phyloP scores from a whole-genome alignment of 2,888 invertebrate species.

The Cetonia aurata region DNA sequence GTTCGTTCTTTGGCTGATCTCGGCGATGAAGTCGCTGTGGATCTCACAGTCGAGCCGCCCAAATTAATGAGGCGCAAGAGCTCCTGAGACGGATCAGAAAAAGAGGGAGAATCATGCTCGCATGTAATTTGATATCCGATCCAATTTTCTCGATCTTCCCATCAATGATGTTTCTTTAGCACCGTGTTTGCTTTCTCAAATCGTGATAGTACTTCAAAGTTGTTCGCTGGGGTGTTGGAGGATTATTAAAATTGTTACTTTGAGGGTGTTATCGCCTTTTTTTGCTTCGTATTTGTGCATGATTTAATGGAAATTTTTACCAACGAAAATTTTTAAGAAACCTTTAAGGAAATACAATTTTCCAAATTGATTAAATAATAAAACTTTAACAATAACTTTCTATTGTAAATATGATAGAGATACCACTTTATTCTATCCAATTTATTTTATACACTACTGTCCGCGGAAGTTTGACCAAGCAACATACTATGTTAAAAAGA shows the following conservation, averaged over 20 bases:
- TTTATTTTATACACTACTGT: too few relatives aligned
- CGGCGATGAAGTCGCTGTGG: constrained; percentile 6
- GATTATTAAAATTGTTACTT: constrained; percentile 3
- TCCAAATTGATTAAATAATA: too few relatives aligned
- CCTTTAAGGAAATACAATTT: too few relatives aligned
- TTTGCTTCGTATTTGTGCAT: too few relatives aligned
- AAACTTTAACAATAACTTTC: too few relatives aligned
- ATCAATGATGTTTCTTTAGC: neutral
- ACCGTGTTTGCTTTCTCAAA: neutral
- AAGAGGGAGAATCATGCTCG: neutral
- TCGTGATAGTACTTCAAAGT: neutral
- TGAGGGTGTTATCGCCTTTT: neutral
- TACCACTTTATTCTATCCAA: too few relatives aligned
- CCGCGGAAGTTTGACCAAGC: too few relatives aligned
- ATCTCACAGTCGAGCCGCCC: neutral
- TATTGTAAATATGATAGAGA: too few relatives aligned
- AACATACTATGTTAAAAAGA: too few relatives aligned
- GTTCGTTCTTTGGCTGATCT: constrained; percentile 5
- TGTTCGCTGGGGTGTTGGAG: neutral
- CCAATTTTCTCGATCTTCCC: constrained; percentile 20
- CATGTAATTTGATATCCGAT: constrained; percentile 25
- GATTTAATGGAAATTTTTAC: too few relatives aligned
- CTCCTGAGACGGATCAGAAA: constrained; percentile 12
- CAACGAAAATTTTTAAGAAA: too few relatives aligned
- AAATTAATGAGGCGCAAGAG: constrained; percentile 31